Base-by-base conservation (phyloP, 2,888 invertebrate species). In the Catocala nupta region DNA sequence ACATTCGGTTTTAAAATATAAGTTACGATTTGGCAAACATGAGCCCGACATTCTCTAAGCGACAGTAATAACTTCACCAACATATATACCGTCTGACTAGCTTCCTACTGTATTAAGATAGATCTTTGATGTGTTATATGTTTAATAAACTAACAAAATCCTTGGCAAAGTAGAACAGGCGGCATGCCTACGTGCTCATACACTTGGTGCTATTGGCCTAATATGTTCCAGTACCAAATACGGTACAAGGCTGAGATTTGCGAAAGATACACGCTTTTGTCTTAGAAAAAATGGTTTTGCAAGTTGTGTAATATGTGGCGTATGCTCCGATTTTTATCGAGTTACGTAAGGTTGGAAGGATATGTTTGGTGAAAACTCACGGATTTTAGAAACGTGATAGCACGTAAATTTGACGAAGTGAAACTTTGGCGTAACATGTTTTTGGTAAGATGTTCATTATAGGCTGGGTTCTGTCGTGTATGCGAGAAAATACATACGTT, bases 161-260 rank as follows among this genome's bases (percentile, higher is more conserved):
- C 39, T 34, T 42, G 53, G 55, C 53, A 66, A 74, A 53, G 69
- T 71, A 25, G 69, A 66, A 48, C 75, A 74, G 48, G 45, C 45
- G 44, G 39, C 51, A 9, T 1, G 10, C 33, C 63, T 54, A 71
- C 75, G 65, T 64, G 69, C 53, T 11, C 48, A 43, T 33, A 44
- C 52, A 50, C n/a, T 25, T 47, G 33, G 33, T 58, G 34, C 34
- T 59, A 69, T 74, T 73, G 61, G 55, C 63, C 60, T 58, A 68
- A 75, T 70, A 63, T 61, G 70, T 66, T 68, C 12, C 63, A n/a
- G 16, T 54, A 36, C 55, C 60, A 52, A 34, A 72, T 72, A 62
- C 49, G 59, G 43, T 11, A 6, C 49, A 59, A 64, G 33, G 45
- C 25, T 45, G 7, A 55, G 55, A 52, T 55, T 51, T 45, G 55